Evolutionary conservation across 2,888 invertebrate genomes (phyloP).

Genomic region (Metallyticus violacea): DNA sequence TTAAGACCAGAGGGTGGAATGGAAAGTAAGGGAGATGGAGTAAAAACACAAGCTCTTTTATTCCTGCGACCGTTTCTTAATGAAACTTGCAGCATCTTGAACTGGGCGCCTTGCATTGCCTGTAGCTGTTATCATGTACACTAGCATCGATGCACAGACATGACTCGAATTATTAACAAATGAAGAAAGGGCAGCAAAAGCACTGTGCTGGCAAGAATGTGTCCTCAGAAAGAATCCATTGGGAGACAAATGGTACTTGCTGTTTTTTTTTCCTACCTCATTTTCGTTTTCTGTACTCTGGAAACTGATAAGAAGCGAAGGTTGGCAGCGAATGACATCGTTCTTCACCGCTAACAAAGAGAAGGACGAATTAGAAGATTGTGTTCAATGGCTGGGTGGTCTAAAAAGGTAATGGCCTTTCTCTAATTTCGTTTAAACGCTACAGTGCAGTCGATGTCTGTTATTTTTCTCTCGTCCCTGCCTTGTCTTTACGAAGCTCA

Average conservation of each 20-base stretch:
- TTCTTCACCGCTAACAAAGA: not conserved
- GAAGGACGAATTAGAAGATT: not conserved
- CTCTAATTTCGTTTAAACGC: not conserved
- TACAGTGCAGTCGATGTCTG: not conserved
- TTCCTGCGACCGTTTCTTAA: not conserved
- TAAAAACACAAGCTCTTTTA: not conserved
- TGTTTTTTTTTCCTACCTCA: not conserved
- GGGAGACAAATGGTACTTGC: not conserved
- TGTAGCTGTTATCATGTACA: not conserved
- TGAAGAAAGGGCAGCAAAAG: not conserved
- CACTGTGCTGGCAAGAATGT: not conserved
- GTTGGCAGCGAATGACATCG: not conserved
- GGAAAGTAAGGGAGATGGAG: not conserved
- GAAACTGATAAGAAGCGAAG: not conserved
- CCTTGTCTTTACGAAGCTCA: not conserved
- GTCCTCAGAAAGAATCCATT: not conserved
- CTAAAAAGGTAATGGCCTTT: not conserved
- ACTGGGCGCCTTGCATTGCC: not conserved
- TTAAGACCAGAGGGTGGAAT: not conserved
- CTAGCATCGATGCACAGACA: not conserved
- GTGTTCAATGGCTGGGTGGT: not conserved
- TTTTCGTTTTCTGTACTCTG: not conserved
- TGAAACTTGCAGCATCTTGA: not conserved
- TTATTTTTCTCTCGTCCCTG: not conserved
- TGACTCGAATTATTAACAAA: not conserved